phyloP scores from a whole-genome alignment of 1,140 invertebrate species.

The Neotoxoptera formosana region DNA sequence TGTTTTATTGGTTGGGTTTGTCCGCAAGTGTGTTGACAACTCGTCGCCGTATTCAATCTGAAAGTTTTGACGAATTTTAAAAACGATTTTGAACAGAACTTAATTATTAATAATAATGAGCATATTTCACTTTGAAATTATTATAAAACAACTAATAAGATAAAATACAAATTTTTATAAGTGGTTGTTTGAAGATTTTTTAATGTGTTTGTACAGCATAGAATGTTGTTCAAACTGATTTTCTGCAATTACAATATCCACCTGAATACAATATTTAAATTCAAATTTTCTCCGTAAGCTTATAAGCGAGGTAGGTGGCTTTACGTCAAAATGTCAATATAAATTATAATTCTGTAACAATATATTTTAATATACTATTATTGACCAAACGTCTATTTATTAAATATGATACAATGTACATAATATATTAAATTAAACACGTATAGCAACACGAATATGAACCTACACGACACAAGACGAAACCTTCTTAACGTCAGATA shows the following conservation, averaged over 20 bases:
- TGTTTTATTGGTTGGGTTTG: background rate
- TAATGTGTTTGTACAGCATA: background rate
- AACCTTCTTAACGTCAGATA: background rate
- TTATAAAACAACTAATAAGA: background rate
- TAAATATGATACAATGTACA: background rate
- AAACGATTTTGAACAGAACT: background rate
- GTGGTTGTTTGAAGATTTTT: background rate
- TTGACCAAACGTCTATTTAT: background rate
- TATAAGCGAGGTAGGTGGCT: background rate
- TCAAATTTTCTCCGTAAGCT: background rate
- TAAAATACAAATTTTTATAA: background rate
- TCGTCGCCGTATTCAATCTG: background rate
- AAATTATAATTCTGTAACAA: background rate
- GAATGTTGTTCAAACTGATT: background rate
- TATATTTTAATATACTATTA: background rate
- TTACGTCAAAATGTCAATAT: background rate
- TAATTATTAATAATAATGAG: background rate
- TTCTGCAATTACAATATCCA: background rate
- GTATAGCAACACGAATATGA: background rate
- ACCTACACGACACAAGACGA: background rate
- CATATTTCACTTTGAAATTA: background rate
- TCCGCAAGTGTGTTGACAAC: background rate
- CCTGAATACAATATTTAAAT: background rate
- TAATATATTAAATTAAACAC: background rate
- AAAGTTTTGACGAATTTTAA: background rate